Conservation (phyloP, 2,113 vertebrate genomes). For the Perca fluviatilis region DNA sequence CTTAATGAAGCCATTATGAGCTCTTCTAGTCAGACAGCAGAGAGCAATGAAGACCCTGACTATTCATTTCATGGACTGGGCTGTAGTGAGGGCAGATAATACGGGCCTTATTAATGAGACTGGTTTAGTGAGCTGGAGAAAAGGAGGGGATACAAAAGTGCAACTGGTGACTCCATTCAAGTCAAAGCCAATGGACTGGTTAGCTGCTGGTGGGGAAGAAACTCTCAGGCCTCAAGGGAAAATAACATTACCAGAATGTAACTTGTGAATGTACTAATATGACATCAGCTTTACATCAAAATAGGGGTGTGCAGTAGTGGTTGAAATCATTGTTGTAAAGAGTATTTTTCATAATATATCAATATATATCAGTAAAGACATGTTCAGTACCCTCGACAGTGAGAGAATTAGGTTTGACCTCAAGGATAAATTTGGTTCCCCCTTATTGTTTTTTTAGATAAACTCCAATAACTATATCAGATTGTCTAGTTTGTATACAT, state of each 20-base stretch:
- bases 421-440: background rate
- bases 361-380: background rate
- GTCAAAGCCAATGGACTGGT: constrained; percentile 63
- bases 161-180: constrained; percentile 82
- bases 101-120: constrained; percentile 81
- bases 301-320: background rate
- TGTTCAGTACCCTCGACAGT: background rate
- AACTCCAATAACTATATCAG: background rate
- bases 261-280: background rate
- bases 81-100: constrained; percentile 79
- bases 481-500: background rate
- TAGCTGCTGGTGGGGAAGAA: constrained; percentile 60
- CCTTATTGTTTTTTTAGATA: too few species aligned
- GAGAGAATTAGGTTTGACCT: background rate
- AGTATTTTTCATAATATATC: background rate
- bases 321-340: background rate
- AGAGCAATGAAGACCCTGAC: constrained; percentile 84
- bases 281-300: constrained; percentile 2
- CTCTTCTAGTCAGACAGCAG: constrained; percentile 82
- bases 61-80: constrained; percentile 85
- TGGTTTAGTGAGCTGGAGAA: constrained; percentile 82
- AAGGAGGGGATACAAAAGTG: constrained; percentile 77
- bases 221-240: background rate
- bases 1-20: constrained; percentile 90
- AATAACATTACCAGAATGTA: background rate